phyloP scores from a whole-genome alignment of 1,140 invertebrate species.

The Agrilus planipennis region DNA sequence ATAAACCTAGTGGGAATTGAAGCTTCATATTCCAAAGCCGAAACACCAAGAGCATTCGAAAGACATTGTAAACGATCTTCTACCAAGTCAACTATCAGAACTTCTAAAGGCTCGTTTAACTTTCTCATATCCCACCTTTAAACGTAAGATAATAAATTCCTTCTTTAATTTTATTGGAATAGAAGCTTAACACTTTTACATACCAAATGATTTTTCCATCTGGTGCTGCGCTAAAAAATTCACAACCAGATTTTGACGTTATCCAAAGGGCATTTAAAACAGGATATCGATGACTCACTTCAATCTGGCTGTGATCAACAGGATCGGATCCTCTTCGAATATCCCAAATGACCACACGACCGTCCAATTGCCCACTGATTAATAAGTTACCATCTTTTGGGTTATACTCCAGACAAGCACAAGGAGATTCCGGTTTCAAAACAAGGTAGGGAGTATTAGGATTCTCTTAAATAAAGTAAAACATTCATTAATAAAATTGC shows the following conservation, averaged over 20 bases:
- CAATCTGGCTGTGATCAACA: conserved; percentile 41
- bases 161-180: conserved; percentile 43
- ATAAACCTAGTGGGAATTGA: conserved; percentile 80
- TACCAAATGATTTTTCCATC: conserved; percentile 73
- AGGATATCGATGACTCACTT: conserved; percentile 66
- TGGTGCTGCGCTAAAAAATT: conserved; percentile 81
- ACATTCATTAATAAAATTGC: background rate
- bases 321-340: conserved; percentile 58
- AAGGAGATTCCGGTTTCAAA: conserved; percentile 63
- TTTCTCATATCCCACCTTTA: conserved; percentile 82
- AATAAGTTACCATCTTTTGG: conserved; percentile 82
- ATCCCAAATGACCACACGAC: conserved; percentile 80
- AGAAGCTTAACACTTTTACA: background rate
- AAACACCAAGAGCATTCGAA: conserved; percentile 63
- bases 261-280: conserved; percentile 67
- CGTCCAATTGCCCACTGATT: conserved; percentile 78
- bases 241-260: conserved; percentile 72
- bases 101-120: conserved; percentile 66
- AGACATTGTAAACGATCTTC: conserved; percentile 61
- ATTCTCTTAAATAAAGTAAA: conserved; percentile 54
- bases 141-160: conserved; percentile 49
- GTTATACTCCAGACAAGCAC: conserved; percentile 82
- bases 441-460: conserved; percentile 75
- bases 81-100: conserved; percentile 65
- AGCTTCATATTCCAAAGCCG: conserved; percentile 78